phyloP scores from a whole-genome alignment of 2,113 vertebrate genomes.

The Leucosticte australis region DNA sequence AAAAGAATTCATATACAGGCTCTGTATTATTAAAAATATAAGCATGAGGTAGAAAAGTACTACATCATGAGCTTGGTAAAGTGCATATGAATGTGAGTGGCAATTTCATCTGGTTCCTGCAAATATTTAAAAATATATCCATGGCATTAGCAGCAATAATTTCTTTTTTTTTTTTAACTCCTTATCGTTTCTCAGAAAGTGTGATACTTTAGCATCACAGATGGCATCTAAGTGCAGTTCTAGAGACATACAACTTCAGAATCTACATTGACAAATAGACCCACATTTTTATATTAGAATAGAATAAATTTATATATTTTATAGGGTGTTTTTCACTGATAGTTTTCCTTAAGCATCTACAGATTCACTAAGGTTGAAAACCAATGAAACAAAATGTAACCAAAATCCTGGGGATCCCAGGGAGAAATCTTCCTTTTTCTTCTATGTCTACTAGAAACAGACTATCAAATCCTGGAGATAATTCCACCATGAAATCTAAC shows the following conservation, averaged over 20 bases:
- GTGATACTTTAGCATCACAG: background rate
- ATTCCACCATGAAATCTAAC: background rate
- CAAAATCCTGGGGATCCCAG: background rate
- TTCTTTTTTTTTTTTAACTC: background rate
- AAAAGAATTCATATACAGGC: background rate
- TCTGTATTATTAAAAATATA: background rate
- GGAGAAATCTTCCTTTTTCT: background rate
- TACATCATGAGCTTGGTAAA: background rate
- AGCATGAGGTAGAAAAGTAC: background rate
- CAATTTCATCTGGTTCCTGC: background rate
- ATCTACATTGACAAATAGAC: background rate
- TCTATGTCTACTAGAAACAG: background rate
- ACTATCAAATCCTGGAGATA: background rate
- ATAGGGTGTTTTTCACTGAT: background rate
- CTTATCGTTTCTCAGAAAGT: background rate
- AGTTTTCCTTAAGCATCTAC: background rate
- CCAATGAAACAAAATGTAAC: background rate
- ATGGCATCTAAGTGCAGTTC: background rate
- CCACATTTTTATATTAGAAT: background rate
- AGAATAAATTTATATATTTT: background rate
- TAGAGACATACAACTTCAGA: background rate
- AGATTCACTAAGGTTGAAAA: background rate
- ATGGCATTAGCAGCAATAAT: background rate
- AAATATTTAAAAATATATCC: background rate
- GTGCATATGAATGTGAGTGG: background rate